These are phyloP conservation scores for Aphodius granarius DNA, from an alignment of 2,888 invertebrate genomes.

Conservation along the genomic window DNA sequence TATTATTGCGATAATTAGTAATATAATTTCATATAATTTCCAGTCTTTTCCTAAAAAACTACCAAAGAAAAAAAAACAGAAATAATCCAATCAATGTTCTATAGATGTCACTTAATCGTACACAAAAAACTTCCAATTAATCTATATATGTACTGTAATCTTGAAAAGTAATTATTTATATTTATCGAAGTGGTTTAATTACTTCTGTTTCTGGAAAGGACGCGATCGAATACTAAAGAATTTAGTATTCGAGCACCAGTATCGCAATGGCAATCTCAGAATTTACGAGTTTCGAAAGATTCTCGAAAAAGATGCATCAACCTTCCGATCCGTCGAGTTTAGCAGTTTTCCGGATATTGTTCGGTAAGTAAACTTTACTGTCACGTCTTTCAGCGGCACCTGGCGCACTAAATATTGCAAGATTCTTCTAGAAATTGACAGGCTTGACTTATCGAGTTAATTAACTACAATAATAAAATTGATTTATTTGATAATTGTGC, in stretches of 20 bases:
- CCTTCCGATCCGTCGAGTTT: constrained; percentile 77
- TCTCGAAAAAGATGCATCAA: constrained; percentile 59
- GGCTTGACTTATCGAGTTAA: too few relatives aligned
- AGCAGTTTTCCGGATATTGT: constrained; percentile 76
- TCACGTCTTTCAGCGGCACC: not conserved
- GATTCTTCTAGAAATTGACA: not conserved
- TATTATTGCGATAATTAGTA: too few relatives aligned
- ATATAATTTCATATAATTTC: too few relatives aligned
- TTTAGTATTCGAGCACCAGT: not conserved
- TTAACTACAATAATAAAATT: too few relatives aligned
- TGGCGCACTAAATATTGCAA: not conserved
- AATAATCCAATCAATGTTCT: not conserved
- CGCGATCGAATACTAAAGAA: not conserved
- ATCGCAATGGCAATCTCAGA: not conserved
- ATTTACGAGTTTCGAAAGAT: not conserved
- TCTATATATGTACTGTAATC: not conserved
- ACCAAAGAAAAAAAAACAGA: not conserved
- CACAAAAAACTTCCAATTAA: not conserved
- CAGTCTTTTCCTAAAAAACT: too few relatives aligned
- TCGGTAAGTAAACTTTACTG: constrained; percentile 63
- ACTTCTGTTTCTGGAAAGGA: not conserved
- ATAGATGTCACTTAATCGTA: not conserved
- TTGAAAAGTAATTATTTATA: not conserved
- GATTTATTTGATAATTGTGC: too few relatives aligned
- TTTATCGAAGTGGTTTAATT: not conserved